Evolutionary conservation across 2,888 invertebrate species (phyloP).

Genomic region (Resseliella maxima): DNA sequence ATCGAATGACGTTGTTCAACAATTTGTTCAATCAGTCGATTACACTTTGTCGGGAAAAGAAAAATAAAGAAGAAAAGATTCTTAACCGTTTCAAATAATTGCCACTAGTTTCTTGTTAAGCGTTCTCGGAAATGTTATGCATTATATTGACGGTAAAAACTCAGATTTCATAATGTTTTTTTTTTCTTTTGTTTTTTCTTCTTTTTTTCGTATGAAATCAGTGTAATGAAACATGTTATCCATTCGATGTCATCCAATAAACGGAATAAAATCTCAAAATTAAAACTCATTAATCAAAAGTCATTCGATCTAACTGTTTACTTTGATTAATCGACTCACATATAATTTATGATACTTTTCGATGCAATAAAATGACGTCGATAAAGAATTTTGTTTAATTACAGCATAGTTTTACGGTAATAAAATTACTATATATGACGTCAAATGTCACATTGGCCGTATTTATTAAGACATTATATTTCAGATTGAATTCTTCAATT

Average conservation of each 20-base stretch:
- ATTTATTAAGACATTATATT: too few relatives aligned
- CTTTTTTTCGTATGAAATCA: too few relatives aligned
- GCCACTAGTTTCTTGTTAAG: background rate
- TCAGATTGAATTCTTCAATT: too few relatives aligned
- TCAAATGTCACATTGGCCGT: too few relatives aligned
- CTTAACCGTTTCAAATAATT: constrained; percentile 25
- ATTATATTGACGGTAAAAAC: background rate
- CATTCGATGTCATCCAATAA: background rate
- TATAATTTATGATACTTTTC: background rate
- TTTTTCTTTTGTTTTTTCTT: too few relatives aligned
- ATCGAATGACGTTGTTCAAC: constrained; percentile 9
- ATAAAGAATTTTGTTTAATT: background rate
- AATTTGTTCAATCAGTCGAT: constrained; percentile 10
- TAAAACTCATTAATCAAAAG: constrained; percentile 7
- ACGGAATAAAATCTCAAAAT: background rate
- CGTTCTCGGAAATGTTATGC: background rate
- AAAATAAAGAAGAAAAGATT: background rate
- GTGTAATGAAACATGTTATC: background rate
- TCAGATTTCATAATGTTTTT: background rate
- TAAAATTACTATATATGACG: too few relatives aligned
- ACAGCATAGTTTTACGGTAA: background rate
- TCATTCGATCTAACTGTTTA: background rate
- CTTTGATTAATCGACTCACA: background rate
- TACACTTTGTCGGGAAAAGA: background rate
- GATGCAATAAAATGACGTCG: background rate